These are phyloP conservation scores for Spialia ferax DNA, from an alignment of 2,888 invertebrate species.

Conservation along the genomic window DNA sequence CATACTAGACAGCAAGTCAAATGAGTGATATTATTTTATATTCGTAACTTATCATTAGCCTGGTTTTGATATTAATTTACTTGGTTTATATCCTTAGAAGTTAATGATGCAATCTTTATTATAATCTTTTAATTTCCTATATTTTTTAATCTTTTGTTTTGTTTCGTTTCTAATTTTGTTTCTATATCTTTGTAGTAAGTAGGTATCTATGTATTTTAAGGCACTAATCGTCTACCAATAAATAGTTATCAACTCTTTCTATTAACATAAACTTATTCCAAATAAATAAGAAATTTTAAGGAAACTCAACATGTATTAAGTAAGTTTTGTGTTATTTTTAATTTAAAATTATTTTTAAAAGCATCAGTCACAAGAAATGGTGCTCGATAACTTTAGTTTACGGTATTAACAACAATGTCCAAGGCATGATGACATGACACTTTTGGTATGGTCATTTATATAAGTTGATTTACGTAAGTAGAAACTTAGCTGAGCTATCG, in stretches of 20 bases:
- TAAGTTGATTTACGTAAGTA: conserved; percentile 36
- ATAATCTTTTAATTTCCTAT: too few species aligned
- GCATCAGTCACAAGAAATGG: background rate
- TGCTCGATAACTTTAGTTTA: background rate
- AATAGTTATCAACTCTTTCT: too few species aligned
- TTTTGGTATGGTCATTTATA: conserved; percentile 19
- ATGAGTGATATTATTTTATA: too few species aligned
- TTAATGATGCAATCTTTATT: background rate
- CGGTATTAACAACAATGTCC: background rate
- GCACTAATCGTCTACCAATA: too few species aligned
- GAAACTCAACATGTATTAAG: background rate
- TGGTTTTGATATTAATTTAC: too few species aligned
- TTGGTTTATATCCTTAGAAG: background rate
- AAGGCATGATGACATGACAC: conserved; percentile 28
- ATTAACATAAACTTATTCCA: too few species aligned
- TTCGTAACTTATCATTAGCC: too few species aligned
- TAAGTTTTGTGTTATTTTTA: background rate
- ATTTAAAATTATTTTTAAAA: background rate
- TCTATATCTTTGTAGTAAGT: too few species aligned
- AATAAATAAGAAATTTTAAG: background rate
- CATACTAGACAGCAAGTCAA: too few species aligned
- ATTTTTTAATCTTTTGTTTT: too few species aligned
- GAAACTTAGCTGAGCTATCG: conserved; percentile 36
- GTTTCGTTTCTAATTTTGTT: too few species aligned
- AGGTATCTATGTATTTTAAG: too few species aligned